phyloP scores from a whole-genome alignment of 2,888 invertebrate genomes.

The Prostheceraeus crozeri region DNA sequence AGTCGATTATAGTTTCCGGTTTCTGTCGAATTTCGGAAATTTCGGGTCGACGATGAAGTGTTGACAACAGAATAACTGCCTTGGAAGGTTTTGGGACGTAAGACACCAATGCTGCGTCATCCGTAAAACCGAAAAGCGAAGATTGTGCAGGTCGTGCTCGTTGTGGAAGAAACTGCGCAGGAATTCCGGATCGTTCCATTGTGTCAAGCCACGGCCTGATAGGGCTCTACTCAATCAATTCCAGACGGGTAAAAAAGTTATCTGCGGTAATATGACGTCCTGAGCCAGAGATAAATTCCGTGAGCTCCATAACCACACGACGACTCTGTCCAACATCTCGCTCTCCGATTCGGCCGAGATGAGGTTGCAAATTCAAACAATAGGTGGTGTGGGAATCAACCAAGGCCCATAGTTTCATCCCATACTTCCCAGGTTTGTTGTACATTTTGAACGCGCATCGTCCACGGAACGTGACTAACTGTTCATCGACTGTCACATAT shows the following conservation, averaged over 20 bases:
- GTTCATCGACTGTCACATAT: no score
- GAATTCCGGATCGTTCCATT: conserved; percentile 18
- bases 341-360: conserved; percentile 15
- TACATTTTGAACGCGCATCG: conserved; percentile 17
- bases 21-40: conserved; percentile 17
- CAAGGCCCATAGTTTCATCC: conserved; percentile 11
- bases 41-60: neutral
- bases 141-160: conserved; percentile 16
- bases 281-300: no score
- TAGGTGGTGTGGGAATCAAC: conserved; percentile 16
- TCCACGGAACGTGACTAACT: conserved; percentile 1
- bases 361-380: conserved; percentile 27
- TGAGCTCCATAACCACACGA: conserved; percentile 14
- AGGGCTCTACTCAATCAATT: no score
- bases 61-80: conserved; percentile 23
- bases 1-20: conserved; percentile 14
- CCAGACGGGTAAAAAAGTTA: no score
- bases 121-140: conserved; percentile 10
- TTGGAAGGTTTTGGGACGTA: conserved; percentile 13
- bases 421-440: conserved; percentile 10
- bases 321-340: conserved; percentile 19
- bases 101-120: conserved; percentile 18
- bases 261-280: no score
- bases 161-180: conserved; percentile 17
- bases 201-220: no score